Evolutionary conservation across 1,140 invertebrate species (phyloP).

Genomic region (Phenacoccus solenopsis): DNA sequence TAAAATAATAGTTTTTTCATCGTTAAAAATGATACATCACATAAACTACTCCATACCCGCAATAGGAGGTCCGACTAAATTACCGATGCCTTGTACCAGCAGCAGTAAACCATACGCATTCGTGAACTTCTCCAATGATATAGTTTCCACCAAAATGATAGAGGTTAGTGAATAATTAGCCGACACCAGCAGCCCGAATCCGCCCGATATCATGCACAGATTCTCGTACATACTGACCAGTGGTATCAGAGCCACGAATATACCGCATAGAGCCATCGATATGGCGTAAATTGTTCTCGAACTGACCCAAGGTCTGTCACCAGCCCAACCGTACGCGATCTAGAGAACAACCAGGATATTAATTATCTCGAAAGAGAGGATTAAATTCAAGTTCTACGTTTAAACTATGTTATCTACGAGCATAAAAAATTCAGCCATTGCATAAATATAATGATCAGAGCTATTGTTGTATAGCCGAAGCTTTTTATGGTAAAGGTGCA

Average conservation of each 20-base stretch:
- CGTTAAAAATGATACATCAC: background rate
- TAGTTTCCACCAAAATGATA: constrained; percentile 67
- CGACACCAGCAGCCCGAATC: constrained; percentile 73
- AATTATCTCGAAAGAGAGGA: too few species aligned
- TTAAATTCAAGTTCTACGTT: too few species aligned
- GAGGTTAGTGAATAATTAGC: constrained; percentile 79
- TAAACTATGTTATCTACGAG: too few species aligned
- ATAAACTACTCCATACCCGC: constrained; percentile 34
- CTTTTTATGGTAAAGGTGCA: too few species aligned
- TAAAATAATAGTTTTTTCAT: background rate
- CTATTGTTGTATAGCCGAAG: too few species aligned
- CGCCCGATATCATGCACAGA: constrained; percentile 29
- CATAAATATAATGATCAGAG: too few species aligned
- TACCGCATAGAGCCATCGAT: constrained; percentile 61
- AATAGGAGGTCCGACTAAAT: constrained; percentile 50
- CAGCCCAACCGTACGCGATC: constrained; percentile 75
- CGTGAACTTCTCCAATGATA: constrained; percentile 67
- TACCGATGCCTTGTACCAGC: constrained; percentile 67
- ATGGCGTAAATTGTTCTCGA: constrained; percentile 64
- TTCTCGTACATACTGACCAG: constrained; percentile 21
- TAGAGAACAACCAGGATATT: constrained; percentile 34
- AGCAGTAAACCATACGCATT: constrained; percentile 77
- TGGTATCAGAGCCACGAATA: constrained; percentile 23
- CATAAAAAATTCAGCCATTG: too few species aligned
- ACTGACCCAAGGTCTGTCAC: constrained; percentile 76